Evolutionary conservation across 2,888 invertebrate species (phyloP), one percentile per base, ranked within the genome.

Genomic region (Scelioninae gen. 1): DNA sequence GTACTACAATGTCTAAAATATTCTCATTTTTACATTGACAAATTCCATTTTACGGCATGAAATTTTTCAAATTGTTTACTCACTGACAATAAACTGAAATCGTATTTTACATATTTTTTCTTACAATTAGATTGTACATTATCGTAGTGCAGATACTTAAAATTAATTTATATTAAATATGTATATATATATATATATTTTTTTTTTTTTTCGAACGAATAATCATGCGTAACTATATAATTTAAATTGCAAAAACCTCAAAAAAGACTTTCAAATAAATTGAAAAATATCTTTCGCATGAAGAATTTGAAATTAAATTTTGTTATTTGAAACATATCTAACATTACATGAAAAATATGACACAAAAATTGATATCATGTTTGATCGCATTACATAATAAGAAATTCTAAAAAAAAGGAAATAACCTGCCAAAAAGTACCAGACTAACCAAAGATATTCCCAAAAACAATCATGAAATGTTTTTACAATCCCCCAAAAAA

Each of bases 341-440:
- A 32, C 15, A 7, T 49, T 47, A 49, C 13, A 6, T 47, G 23
- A 23, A 65, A 51, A 38, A 31, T 63, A 23, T 10, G 65, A 38
- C 51, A 29, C 15, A 51, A 51, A 65, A 65, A 65, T 38, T 65
- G 65, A 65, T 65, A 65, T 63, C 23, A 34, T 51, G 38, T 49
- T 49, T 16, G 16, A 49, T 47, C 15, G 47, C 32, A 32, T 49
- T 15, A 49, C 49, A 34, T 16, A 63, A 63, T 49, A 49, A 43
- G 13, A 16, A n/a, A n/a, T n/a, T n/a, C n/a, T n/a, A n/a, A n/a
- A n/a, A n/a, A n/a, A n/a, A n/a, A n/a, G n/a, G n/a, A n/a, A n/a
- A n/a, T n/a, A n/a, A n/a, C n/a, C n/a, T n/a, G n/a, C n/a, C n/a
- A n/a, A n/a, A n/a, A n/a, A n/a, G n/a, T n/a, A n/a, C n/a, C n/a